phyloP scores from a whole-genome alignment of 1,140 invertebrate species.

The Neotoxoptera formosana region DNA sequence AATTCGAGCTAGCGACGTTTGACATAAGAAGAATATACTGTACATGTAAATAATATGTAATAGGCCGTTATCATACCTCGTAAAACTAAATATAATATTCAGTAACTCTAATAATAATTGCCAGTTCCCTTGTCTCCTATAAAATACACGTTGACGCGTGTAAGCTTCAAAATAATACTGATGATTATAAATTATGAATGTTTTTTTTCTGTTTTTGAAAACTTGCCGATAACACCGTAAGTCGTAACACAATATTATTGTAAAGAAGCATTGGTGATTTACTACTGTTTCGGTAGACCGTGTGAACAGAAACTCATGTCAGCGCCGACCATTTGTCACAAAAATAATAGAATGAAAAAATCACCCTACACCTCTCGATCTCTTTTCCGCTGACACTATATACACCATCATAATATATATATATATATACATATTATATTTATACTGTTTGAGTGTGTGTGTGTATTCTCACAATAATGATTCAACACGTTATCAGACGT shows the following conservation, averaged over 20 bases:
- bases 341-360: not conserved
- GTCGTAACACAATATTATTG: not conserved
- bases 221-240: not conserved
- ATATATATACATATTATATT: slow-evolving; percentile 17
- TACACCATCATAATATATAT: not conserved
- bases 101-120: slow-evolving; percentile 6
- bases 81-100: not conserved
- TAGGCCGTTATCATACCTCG: not conserved
- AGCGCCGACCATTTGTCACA: slow-evolving; percentile 35
- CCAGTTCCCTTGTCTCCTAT: not conserved
- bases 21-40: not conserved
- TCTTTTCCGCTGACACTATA: not conserved
- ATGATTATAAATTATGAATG: not conserved
- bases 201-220: not conserved
- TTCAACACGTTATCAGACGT: slow-evolving; percentile 47
- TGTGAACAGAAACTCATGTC: slow-evolving; percentile 48
- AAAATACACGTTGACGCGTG: not conserved
- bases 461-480: slow-evolving; percentile 12
- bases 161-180: not conserved
- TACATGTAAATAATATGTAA: not conserved
- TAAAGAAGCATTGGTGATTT: not conserved
- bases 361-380: not conserved
- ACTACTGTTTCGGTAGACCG: slow-evolving; percentile 21
- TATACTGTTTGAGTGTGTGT: not conserved
- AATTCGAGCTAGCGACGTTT: too few species aligned